These are phyloP conservation scores for Dromaius novaehollandiae DNA, from an alignment of 2,113 vertebrate species.

Conservation along the genomic window DNA sequence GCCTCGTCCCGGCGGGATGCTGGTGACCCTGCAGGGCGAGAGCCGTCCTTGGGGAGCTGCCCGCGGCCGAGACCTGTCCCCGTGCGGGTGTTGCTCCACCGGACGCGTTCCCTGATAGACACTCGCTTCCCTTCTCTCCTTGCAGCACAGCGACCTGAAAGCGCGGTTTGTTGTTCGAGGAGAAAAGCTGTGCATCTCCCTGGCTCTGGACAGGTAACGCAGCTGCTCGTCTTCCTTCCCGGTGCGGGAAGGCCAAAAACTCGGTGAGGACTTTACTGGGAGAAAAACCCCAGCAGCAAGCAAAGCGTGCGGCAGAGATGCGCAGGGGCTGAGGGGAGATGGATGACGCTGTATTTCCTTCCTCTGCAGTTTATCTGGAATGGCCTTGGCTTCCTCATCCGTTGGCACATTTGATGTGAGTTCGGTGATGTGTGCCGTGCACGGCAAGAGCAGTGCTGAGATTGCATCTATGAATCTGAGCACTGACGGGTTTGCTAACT, in stretches of 20 bases:
- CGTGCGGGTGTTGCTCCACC: too few relatives aligned
- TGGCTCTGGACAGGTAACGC: slow-evolving; percentile 9
- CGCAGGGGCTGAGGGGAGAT: accelerated
- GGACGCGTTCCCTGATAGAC: not conserved
- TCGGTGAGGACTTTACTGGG: not conserved
- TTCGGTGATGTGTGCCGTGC: accelerated
- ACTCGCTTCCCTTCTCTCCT: not conserved
- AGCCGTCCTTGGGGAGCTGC: accelerated
- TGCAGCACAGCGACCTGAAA: slow-evolving; percentile 46
- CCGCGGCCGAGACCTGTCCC: not conserved
- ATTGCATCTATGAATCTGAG: too few relatives aligned
- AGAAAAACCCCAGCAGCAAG: too few relatives aligned
- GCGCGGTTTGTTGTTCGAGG: not conserved
- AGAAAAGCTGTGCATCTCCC: slow-evolving; percentile 15
- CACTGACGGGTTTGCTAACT: not conserved
- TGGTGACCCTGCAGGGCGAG: not conserved
- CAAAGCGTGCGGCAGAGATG: too few relatives aligned
- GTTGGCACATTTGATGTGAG: not conserved
- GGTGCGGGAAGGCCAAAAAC: not conserved
- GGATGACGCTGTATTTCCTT: not conserved
- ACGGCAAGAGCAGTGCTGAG: not conserved
- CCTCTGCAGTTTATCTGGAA: not conserved
- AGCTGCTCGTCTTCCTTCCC: not conserved
- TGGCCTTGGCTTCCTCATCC: not conserved
- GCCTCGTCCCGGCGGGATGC: not conserved